These are phyloP conservation scores for Fistularia tabacaria DNA, from an alignment of 2,797 vertebrate genomes.

Conservation along the genomic window DNA sequence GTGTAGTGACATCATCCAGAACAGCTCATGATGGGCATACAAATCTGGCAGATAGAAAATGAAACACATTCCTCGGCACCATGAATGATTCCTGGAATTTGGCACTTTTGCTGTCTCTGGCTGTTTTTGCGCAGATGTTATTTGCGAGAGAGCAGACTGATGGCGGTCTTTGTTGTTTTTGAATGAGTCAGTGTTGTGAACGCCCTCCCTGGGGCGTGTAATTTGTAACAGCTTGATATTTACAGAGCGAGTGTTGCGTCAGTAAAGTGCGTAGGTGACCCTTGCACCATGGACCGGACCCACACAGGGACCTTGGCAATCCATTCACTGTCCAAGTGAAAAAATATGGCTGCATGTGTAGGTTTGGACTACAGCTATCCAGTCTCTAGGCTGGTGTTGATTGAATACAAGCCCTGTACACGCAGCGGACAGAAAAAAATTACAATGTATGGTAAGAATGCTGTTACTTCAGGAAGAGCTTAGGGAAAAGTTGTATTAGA, in stretches of 20 bases:
- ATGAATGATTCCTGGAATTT: slow-evolving; percentile 37
- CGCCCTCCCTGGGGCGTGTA: slow-evolving; percentile 5
- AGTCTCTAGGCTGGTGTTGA: background rate
- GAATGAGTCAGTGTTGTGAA: slow-evolving; percentile 36
- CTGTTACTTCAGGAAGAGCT: too few relatives aligned
- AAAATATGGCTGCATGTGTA: slow-evolving; percentile 11
- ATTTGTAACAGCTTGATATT: slow-evolving; percentile 7
- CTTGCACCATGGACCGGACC: slow-evolving; percentile 12
- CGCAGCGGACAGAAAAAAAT: too few relatives aligned
- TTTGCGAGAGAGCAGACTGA: background rate
- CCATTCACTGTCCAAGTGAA: slow-evolving; percentile 31
- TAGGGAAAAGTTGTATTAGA: too few relatives aligned
- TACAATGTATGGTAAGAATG: too few relatives aligned
- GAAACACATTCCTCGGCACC: slow-evolving; percentile 26
- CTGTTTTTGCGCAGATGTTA: slow-evolving; percentile 31
- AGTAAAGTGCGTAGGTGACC: slow-evolving; percentile 46
- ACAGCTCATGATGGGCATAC: slow-evolving; percentile 28
- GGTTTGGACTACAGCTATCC: slow-evolving; percentile 13
- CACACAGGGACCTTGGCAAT: slow-evolving; percentile 20
- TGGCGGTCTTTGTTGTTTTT: slow-evolving; percentile 36
- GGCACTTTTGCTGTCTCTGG: slow-evolving; percentile 24
- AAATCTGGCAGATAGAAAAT: slow-evolving; percentile 27
- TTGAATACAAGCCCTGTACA: too few relatives aligned
- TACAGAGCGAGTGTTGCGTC: slow-evolving; percentile 39
- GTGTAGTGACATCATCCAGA: slow-evolving; percentile 37